Evolutionary conservation across 2,113 vertebrate genomes (phyloP), one percentile per base, ranked within the genome.

Genomic region (Numida meleagris): DNA sequence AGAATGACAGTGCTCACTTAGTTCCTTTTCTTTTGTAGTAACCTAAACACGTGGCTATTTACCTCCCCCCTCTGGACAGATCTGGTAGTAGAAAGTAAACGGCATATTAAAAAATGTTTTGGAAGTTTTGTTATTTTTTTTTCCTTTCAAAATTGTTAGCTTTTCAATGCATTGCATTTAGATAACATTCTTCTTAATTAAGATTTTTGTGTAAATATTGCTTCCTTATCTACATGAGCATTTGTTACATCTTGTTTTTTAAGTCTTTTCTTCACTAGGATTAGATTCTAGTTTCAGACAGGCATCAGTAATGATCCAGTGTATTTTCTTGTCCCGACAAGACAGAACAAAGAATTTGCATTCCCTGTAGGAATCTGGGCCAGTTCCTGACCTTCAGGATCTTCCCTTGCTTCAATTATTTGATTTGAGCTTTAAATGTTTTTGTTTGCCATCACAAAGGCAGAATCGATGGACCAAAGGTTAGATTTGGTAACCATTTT

Each of bases 361-460:
- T 78, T 81, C 43, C 53, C 40, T 31, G 5, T 65, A 71, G 57
- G 16, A 48, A 84, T 79, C 21, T 55, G 33, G 33, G 36, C 6
- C 36, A 38, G 31, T 93, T 82, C 21, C 21, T 90, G 73, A 82
- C 75, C 45, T 77, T 89, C 45, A 29, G 13, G 20, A 17, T 53
- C 43, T 94, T 87, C 14, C 72, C 55, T 82, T 29, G 14, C n/a
- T 58, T 66, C 65, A 48, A 1, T 75, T 38, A 43, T 93, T 88
- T 75, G 51, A 67, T 85, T 75, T 91, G 66, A 89, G 23, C 23
- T 87, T 91, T 82, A 34, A 59, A 59, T 90, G 70, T 65, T 90
- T 92, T 81, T 1, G 0, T 46, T 94, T 72, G 33, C 25, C 86
- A 34, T 78, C 70, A 84, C 73, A 83, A 90, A 74, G 63, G 40